Evolutionary conservation across 2,888 invertebrate genomes (phyloP).

Genomic region (Diplazon laetatorius): DNA sequence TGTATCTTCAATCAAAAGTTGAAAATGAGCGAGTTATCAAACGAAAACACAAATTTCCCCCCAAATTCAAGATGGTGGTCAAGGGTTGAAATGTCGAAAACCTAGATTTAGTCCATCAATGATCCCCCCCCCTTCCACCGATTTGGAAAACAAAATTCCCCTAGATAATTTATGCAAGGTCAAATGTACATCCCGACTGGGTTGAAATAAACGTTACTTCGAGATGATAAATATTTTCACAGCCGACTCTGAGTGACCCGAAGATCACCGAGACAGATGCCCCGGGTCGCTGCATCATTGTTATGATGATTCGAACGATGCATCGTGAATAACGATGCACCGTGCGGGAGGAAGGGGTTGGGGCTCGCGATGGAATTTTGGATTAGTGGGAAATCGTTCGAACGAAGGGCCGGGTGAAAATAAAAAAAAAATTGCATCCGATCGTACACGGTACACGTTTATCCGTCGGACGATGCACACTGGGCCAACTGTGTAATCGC

Average conservation of each 20-base stretch:
- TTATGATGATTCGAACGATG: not conserved
- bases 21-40: too few relatives aligned
- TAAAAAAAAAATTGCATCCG: constrained; percentile 37
- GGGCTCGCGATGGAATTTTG: not conserved
- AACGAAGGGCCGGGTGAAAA: constrained; percentile 4
- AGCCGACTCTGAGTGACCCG: not conserved
- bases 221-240: not conserved
- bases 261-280: not conserved
- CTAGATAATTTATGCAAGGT: too few relatives aligned
- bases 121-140: too few relatives aligned
- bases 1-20: too few relatives aligned
- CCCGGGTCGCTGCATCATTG: not conserved
- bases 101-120: too few relatives aligned
- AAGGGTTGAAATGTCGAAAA: too few relatives aligned
- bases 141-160: too few relatives aligned
- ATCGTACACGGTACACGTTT: constrained; percentile 33
- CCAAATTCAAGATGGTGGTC: too few relatives aligned
- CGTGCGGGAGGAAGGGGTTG: too few relatives aligned
- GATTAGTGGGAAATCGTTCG: constrained; percentile 21
- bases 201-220: too few relatives aligned
- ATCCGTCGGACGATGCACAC: not conserved
- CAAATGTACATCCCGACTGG: too few relatives aligned
- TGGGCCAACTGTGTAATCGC: constrained; percentile 64
- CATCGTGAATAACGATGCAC: not conserved
- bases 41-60: too few relatives aligned